Conservation (phyloP, 1,140 invertebrate species). For the Drosophila tsacasi region DNA sequence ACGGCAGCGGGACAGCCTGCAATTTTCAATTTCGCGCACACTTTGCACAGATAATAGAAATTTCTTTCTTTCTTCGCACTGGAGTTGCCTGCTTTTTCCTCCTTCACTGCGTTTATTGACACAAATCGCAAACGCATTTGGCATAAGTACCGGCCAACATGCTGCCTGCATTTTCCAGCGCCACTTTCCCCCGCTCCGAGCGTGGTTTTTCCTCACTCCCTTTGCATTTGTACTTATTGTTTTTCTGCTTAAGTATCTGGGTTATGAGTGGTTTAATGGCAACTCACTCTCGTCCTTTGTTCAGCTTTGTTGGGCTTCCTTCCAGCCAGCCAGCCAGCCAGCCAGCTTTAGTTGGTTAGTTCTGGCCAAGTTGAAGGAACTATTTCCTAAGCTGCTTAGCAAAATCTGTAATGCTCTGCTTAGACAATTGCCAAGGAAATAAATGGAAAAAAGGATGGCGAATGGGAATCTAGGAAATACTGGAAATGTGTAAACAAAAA, state of each 20-base stretch:
- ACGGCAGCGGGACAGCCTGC: slow-evolving; percentile 33
- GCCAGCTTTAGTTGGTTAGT: slow-evolving; percentile 28
- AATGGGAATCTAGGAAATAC: background rate
- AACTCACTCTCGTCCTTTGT: slow-evolving; percentile 53
- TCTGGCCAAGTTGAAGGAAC: slow-evolving; percentile 46
- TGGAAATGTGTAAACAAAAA: background rate
- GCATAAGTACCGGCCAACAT: slow-evolving; percentile 76
- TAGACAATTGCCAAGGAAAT: slow-evolving; percentile 26
- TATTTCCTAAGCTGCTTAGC: slow-evolving; percentile 54
- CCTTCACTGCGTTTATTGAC: slow-evolving; percentile 69
- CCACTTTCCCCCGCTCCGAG: background rate
- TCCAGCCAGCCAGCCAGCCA: slow-evolving; percentile 3
- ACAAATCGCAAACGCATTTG: slow-evolving; percentile 82
- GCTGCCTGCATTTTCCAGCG: slow-evolving; percentile 20
- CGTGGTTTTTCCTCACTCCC: background rate
- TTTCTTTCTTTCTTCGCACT: slow-evolving; percentile 63
- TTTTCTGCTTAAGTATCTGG: slow-evolving; percentile 62
- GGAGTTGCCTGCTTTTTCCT: slow-evolving; percentile 14
- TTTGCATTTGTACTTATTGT: slow-evolving; percentile 50
- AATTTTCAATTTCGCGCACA: slow-evolving; percentile 83
- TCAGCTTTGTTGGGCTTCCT: slow-evolving; percentile 35
- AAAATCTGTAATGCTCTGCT: slow-evolving; percentile 40
- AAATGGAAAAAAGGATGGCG: background rate
- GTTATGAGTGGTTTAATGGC: slow-evolving; percentile 81
- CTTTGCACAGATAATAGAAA: slow-evolving; percentile 82